Evolutionary conservation across 2,888 invertebrate species (phyloP), one percentile per base, ranked within the genome.

Genomic region (Cantharis rustica): DNA sequence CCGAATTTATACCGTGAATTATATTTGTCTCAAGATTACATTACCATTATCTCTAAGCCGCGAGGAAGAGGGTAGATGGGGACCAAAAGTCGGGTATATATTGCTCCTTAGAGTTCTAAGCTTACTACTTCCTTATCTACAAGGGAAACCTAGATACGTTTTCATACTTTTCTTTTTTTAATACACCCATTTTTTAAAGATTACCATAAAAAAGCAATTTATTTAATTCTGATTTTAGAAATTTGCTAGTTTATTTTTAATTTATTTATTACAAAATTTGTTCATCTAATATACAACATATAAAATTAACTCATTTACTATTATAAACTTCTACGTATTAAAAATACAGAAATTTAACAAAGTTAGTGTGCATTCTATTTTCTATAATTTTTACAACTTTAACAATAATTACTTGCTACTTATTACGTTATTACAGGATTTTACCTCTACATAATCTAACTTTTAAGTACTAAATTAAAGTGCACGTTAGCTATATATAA

Each of bases 1-100:
- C 79, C 81, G 83, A 85, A 86, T 86, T 86, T 86, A 86, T 84
- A 86, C 82, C 81, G 82, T 84, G 85, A 86, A 86, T 86, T 86
- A 86, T 86, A 86, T 86, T 86, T 86, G 86, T 86, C 86, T 86
- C 86, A 85, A 86, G 86, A 87, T 86, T 87, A 86, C 86, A 86
- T 87, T 87, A 85, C 85, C 85, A 86, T 86, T 86, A 86, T 86
- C 86, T 86, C 83, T 80, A 80, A 82, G 82, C 83, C 82, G 82
- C 83, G 81, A 82, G 83, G 82, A 82, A 82, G 81, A 80, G 76
- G 79, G 79, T 72, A 76, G 75, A 61, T 76, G 69, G 76, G 77
- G 77, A 66, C 73, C 75, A 76, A 77, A 80, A 77, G 73, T 77
- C 72, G 72, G 73, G 78, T 76, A 81, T 80, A 81, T 81, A 81